These are phyloP conservation scores for Lathronympha strigana DNA, from an alignment of 2,888 invertebrate species.

Conservation along the genomic window DNA sequence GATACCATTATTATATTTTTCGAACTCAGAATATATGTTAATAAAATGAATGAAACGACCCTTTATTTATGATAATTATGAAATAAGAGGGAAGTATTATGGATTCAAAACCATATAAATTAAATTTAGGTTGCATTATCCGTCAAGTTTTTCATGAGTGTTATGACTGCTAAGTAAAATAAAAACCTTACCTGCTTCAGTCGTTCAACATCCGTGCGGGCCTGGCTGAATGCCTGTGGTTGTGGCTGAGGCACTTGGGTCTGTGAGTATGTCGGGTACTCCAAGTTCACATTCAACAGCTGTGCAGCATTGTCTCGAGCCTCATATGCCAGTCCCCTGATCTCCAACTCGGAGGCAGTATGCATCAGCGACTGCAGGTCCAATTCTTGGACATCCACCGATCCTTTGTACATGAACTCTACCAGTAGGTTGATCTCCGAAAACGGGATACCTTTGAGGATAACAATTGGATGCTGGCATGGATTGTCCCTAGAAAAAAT, in stretches of 20 bases:
- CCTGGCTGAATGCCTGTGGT: conserved; percentile 62
- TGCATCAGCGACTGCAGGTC: conserved; percentile 86
- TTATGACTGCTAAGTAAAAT: not conserved
- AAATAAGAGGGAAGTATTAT: too few species aligned
- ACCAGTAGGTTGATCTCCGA: conserved; percentile 87
- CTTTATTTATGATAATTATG: not conserved
- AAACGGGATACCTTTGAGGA: conserved; percentile 87
- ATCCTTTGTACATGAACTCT: conserved; percentile 89
- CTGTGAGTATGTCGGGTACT: conserved; percentile 75
- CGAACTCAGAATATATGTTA: too few species aligned
- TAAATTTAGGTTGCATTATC: not conserved
- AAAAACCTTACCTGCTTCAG: conserved; percentile 72
- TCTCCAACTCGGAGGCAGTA: conserved; percentile 87
- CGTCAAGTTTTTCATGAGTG: not conserved
- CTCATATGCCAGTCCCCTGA: conserved; percentile 86
- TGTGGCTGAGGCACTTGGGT: conserved; percentile 54
- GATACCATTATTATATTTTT: not conserved
- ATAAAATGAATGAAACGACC: not conserved
- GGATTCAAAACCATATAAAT: not conserved
- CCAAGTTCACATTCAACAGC: conserved; percentile 80
- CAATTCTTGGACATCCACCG: conserved; percentile 86
- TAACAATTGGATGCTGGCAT: conserved; percentile 89
- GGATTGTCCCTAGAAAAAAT: conserved; percentile 84
- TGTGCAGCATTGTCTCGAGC: conserved; percentile 84
- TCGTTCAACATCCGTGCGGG: conserved; percentile 77